Base-by-base conservation (phyloP, 2,113 vertebrate species). In the Hippolais icterina region DNA sequence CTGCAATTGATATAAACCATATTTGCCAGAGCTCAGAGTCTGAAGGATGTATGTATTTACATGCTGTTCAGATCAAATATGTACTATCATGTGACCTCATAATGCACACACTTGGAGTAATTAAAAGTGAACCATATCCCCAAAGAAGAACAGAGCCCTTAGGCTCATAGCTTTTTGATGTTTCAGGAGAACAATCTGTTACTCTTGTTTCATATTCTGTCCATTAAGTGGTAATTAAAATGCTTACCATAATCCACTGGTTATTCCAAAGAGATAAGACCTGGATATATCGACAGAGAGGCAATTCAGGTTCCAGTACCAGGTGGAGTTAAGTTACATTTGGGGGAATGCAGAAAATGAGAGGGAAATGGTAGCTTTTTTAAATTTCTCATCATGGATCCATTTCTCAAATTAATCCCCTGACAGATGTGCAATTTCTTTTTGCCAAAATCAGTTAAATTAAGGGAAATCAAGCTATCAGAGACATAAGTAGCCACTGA, bases 31-130 rank as follows among this genome's bases (percentile, higher is more conserved):
- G 53, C 53, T 79, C 23, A 27, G 37, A 18, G 44, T 86, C 21
- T 59, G 46, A 65, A n/a, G 15, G 37, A 69, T 11, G 2, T 13
- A 12, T 8, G 21, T 25, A 76, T 68, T 86, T 52, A 70, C 7
- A 50, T 2, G 7, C 12, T 19, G 10, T 25, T 83, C 71, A 61
- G 42, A 53, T 42, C 37, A 83, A 86, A 69, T 69, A 35, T 0
- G 4, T 41, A 41, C 10, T 22, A 68, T 41, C 20, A 41, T 13
- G 20, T 64, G 50, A 65, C 21, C 25, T 46, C 0, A 0, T 53
- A 81, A 83, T 9, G n/a, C n/a, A 46, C 9, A 33, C 3, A 14
- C 3, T 41, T 33, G 8, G 46, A 60, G 15, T 59, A 83, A 65
- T 5, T 74, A 61, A 59, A 86, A 81, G 27, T 59, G 46, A 86